Conservation (phyloP, 1,140 invertebrate species). For the Globodera ellingtonae region DNA sequence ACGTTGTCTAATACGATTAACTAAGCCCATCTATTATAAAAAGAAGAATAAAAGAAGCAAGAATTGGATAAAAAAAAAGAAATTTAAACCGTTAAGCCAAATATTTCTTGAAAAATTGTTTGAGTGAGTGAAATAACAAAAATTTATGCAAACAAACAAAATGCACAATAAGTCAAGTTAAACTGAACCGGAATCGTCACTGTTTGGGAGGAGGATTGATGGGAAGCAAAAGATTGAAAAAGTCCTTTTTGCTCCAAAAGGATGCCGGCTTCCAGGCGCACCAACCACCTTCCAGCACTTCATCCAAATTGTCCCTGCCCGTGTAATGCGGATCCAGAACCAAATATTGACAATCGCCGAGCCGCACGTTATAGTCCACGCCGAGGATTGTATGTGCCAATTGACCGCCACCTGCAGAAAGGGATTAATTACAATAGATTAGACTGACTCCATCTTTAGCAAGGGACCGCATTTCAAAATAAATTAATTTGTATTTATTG, state of each 20-base stretch:
- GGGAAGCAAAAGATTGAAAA: constrained; percentile 62
- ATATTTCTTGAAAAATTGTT: too few relatives aligned
- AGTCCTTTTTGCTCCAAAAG: constrained; percentile 60
- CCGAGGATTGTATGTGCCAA: constrained; percentile 96
- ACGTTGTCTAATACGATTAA: not conserved
- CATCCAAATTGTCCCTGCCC: constrained; percentile 72
- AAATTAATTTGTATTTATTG: too few relatives aligned
- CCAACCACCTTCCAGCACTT: constrained; percentile 67
- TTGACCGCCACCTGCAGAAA: constrained; percentile 76
- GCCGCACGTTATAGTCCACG: constrained; percentile 80
- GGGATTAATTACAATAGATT: not conserved
- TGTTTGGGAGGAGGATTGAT: constrained; percentile 26
- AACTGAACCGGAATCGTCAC: too few relatives aligned
- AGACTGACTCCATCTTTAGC: too few relatives aligned
- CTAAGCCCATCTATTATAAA: not conserved
- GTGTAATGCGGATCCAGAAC: constrained; percentile 98
- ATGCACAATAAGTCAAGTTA: too few relatives aligned
- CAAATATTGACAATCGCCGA: constrained; percentile 80
- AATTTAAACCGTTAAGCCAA: too few relatives aligned
- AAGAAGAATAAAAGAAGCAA: not conserved
- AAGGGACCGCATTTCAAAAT: too few relatives aligned
- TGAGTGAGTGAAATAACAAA: too few relatives aligned
- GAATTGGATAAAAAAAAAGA: too few relatives aligned
- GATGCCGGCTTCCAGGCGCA: constrained; percentile 58
- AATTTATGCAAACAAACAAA: too few relatives aligned